Base-by-base conservation (phyloP, 2,888 invertebrate species). In the Tipula unca region DNA sequence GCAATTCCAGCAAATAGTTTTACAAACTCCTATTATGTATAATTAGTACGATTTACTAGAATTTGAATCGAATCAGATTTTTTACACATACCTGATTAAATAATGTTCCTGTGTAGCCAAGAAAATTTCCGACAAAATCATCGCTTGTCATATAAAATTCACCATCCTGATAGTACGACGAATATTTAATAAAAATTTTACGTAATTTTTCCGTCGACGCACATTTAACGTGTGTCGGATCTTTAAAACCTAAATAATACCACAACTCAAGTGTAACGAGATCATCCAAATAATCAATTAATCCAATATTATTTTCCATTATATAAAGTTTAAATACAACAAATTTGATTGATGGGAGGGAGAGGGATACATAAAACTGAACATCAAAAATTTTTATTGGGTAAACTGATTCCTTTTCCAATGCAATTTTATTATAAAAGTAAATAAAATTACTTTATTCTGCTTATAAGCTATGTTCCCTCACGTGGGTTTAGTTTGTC, bases 161-260 rank as follows among this genome's bases (percentile, higher is more conserved):
- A 86, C 97, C 98, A 92, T 96, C 93, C 89, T 94, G 94, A 87
- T 96, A 95, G 87, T 95, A 92, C 87, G 96, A 94, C 86, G 99
- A 98, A 93, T 97, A 99, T 93, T 96, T 97, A 88, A 94, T 91
- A 92, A 99, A 99, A 90, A 99, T 95, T 88, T 96, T 95, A 91
- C 94, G 94, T 87, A 99, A 93, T 88, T 95, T 95, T 87, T 96
- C 96, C 88, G 95, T 94, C 90, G 96, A 96, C 86, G 98, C 98
- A 90, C 98, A 93, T 92, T 95, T 97, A 89, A 98, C 92, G 91
- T 96, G 96, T 91, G 96, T 96, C 91, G 95, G 94, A 92, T 95
- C 95, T 96, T 96, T 90, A 84, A 92, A 92, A 87, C 87, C 88
- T 87, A 88, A 87, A 85, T 14, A 82, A 83, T 29, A 17, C 29